Evolutionary conservation across 2,888 invertebrate genomes (phyloP), one percentile per base, ranked within the genome.

Genomic region (Drosophila tripunctata): DNA sequence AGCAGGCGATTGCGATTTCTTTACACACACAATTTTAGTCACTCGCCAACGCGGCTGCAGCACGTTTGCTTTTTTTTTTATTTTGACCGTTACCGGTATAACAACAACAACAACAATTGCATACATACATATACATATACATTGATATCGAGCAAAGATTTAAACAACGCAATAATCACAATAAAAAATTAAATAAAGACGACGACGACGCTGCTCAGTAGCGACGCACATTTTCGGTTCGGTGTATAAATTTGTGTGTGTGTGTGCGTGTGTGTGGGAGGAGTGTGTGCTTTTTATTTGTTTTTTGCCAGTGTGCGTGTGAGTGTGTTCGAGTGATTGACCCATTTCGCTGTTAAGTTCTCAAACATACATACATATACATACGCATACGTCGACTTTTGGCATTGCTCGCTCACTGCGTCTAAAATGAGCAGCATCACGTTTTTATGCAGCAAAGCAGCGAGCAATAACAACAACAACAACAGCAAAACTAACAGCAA

Each of bases 351-450:
- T 57, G 66, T 61, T 55, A 56, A 27, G 45, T 75, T 56, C 35
- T 48, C 12, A 63, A n/a, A n/a, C n/a, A n/a, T n/a, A n/a, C n/a
- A n/a, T n/a, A n/a, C n/a, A n/a, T n/a, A n/a, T n/a, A n/a, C n/a
- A n/a, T n/a, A 50, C 43, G 35, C 52, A 56, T 27, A 51, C 48
- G 45, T 21, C 69, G 52, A 44, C 41, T 50, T 50, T 60, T 60
- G 63, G 52, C 57, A 54, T 27, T 41, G 56, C 48, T 43, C 50
- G 56, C 48, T 43, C 50, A 44, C 48, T 60, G 47, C 41, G 44
- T n/a, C 45, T 54, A 80, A 82, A 62, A 82, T 82, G 82, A 82
- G 85, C 82, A 77, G 82, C 72, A 84, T 87, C 85, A 87, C 85
- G 82, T 84, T 82, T 87, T 84, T 87, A 60, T 82, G 82, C 85